Evolutionary conservation across 2,888 invertebrate genomes (phyloP).

Genomic region (Cylloceria caligata): DNA sequence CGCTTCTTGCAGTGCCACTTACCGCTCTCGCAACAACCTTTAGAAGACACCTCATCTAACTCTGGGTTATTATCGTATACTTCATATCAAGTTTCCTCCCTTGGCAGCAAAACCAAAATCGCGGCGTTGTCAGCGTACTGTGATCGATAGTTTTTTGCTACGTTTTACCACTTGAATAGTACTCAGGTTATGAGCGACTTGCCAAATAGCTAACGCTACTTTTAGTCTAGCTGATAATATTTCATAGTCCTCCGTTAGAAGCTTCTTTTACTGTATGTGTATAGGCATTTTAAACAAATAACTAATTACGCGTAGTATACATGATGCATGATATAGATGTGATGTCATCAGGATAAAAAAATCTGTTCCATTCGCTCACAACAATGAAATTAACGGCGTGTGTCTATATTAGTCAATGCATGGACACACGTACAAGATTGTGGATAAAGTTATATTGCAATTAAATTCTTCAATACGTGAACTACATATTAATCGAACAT

Average conservation of each 20-base stretch:
- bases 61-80: conserved; percentile 9
- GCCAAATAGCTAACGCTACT: not conserved
- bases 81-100: not conserved
- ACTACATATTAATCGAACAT: too few relatives aligned
- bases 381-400: not conserved
- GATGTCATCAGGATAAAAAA: not conserved
- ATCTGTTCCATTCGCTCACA: not conserved
- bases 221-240: not conserved
- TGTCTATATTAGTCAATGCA: not conserved
- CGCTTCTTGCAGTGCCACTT: conserved; percentile 3
- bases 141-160: conserved; percentile 13
- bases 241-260: not conserved
- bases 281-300: not conserved
- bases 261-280: not conserved
- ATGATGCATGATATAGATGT: not conserved
- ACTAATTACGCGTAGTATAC: not conserved
- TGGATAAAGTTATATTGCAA: not conserved
- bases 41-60: conserved; percentile 9
- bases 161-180: not conserved
- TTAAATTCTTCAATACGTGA: not conserved
- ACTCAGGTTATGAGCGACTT: not conserved
- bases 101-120: conserved; percentile 11
- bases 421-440: not conserved
- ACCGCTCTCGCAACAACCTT: not conserved
- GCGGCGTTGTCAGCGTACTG: not conserved